Base-by-base conservation (phyloP, 92 coral and sea anemone species). In the Palythoa grandiflora region DNA sequence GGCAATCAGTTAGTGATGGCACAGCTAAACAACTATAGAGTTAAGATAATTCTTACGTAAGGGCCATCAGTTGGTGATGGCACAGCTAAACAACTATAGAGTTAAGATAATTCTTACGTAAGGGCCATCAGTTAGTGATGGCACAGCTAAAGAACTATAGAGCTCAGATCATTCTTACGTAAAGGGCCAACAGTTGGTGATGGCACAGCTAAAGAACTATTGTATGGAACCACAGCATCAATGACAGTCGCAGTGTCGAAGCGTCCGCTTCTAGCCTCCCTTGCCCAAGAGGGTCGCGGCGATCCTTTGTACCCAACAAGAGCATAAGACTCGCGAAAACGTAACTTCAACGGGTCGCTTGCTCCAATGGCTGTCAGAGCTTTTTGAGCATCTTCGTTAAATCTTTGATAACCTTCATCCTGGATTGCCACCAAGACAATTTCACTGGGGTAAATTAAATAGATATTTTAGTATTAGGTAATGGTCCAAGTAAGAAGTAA, bases 401-500 rank as follows among this genome's bases (percentile, higher is more conserved):
- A 20, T 9, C 0, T 2, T 1, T 0, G 6, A 9, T 63, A 75
- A 19, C 61, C 36, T 6, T 75, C 80, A 75, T 51, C 80, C 50
- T 75, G 80, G 48, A 38, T 9, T 21, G 60, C 80, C 5, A 75
- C 80, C 55, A 75, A 75, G 1, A 75, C 80, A 13, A 75, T 75
- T 20, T 50, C 60, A 20, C 80, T 75, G 20, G n/a, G 50, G 60
- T 48, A 28, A 21, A 21, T 28, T 28, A 28, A 28, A 28, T 28
- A 28, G 0, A 0, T 28, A 28, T 28, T 28, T 28, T 28, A 28
- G 28, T 28, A 28, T 28, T 28, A n/a, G 35, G 1, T 10, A 37
- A 71, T 68, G 11, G 16, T 28, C 28, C 28, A 28, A 28, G 28
- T 28, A 28, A 28, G 28, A 28, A 28, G 28, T 28, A 28, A 28